These are phyloP conservation scores for Elanoides forficatus DNA, from an alignment of 2,113 vertebrate species.

Conservation along the genomic window DNA sequence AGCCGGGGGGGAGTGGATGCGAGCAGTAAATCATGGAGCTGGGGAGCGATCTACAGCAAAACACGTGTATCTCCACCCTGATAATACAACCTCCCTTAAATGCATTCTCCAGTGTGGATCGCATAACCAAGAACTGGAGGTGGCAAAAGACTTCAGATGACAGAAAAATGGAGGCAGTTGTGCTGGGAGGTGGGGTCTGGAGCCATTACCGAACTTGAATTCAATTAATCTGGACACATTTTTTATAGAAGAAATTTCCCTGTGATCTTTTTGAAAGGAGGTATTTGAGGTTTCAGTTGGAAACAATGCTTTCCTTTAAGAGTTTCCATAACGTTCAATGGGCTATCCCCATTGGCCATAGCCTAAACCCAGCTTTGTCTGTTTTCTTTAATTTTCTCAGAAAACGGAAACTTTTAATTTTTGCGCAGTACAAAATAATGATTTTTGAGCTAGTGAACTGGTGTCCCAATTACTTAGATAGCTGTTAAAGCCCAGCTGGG, in stretches of 20 bases:
- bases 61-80: background rate
- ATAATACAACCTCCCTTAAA: background rate
- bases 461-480: conserved; percentile 17
- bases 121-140: background rate
- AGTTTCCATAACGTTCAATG: background rate
- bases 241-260: background rate
- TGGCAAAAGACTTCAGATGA: background rate
- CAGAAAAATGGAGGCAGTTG: background rate
- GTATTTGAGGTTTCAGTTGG: background rate
- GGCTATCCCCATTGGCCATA: background rate
- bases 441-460: background rate
- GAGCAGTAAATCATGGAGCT: background rate
- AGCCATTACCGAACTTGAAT: background rate
- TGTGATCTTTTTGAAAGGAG: background rate
- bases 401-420: conserved; percentile 22
- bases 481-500: background rate
- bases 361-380: background rate
- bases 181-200: background rate
- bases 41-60: background rate
- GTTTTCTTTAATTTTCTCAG: background rate
- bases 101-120: background rate
- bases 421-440: background rate
- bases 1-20: accelerated
- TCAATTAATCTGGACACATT: background rate
- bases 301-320: conserved; percentile 5